phyloP scores from a whole-genome alignment of 2,797 vertebrate genomes.

The Erethizon dorsatum region DNA sequence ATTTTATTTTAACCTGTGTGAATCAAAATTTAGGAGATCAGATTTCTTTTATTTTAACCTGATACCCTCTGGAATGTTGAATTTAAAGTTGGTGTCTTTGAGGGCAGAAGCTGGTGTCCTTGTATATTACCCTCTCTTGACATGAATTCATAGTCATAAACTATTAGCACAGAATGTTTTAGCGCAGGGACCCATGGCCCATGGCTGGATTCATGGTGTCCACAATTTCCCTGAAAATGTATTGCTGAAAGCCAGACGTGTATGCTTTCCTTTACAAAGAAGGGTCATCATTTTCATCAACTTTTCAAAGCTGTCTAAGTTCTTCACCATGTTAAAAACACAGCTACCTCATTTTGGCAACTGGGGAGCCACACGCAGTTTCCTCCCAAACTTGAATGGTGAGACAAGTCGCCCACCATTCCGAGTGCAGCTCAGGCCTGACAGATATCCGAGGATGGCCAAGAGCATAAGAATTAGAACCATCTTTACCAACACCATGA shows the following conservation, averaged over 20 bases:
- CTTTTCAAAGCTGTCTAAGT: background rate
- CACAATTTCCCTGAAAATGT: background rate
- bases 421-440: background rate
- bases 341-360: background rate
- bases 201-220: background rate
- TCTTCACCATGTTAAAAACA: background rate
- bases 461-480: background rate
- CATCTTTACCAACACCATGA: background rate
- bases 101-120: background rate
- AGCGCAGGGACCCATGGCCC: background rate
- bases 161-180: background rate
- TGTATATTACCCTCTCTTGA: background rate
- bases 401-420: background rate
- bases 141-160: background rate
- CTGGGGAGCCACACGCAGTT: no score
- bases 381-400: background rate
- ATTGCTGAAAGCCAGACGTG: background rate
- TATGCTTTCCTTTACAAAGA: background rate
- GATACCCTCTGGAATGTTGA: background rate
- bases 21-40: background rate
- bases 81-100: constrained; percentile 36
- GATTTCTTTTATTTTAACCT: background rate
- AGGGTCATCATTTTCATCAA: background rate
- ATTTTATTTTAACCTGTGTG: background rate
- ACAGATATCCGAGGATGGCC: background rate